These are phyloP conservation scores for Myocastor coypus DNA, from an alignment of 2,113 vertebrate genomes.

Conservation along the genomic window DNA sequence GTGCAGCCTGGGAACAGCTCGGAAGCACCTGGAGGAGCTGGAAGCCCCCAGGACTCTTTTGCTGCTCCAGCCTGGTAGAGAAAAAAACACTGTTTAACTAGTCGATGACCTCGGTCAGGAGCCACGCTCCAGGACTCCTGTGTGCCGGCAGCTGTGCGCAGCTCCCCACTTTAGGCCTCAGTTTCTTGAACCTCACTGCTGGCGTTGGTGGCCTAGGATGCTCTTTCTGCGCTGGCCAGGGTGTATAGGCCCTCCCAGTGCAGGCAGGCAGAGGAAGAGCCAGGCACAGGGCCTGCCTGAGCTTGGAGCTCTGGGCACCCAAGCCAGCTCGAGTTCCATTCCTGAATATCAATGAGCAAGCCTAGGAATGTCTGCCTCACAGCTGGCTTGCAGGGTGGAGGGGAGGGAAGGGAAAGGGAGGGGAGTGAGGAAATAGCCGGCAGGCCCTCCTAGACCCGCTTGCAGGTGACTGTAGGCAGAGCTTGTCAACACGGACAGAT, in stretches of 20 bases:
- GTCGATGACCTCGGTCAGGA: neutral
- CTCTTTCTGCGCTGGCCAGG: constrained; percentile 46
- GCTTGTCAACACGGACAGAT: neutral
- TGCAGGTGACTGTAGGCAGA: neutral
- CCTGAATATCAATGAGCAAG: constrained; percentile 84
- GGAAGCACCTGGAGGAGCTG: constrained; percentile 57
- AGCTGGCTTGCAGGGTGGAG: constrained; percentile 66
- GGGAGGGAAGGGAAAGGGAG: neutral
- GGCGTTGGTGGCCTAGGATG: constrained; percentile 10
- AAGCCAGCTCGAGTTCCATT: constrained; percentile 76
- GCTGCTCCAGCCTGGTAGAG: neutral
- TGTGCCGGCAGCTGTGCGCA: neutral
- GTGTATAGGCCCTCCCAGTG: neutral
- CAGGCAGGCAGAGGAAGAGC: neutral
- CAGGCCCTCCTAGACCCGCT: constrained; percentile 11
- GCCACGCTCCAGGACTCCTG: rapidly evolving
- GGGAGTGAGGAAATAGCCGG: neutral
- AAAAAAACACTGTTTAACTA: neutral
- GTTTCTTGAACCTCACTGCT: neutral
- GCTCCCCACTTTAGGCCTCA: neutral
- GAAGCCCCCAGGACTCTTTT: neutral
- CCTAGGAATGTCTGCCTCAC: constrained; percentile 83
- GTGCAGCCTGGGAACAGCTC: neutral
- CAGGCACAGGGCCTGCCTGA: constrained; percentile 62
- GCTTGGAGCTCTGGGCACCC: constrained; percentile 27